Conservation (phyloP, 2,797 vertebrate species). For the Tenualosa thibaudeaui region DNA sequence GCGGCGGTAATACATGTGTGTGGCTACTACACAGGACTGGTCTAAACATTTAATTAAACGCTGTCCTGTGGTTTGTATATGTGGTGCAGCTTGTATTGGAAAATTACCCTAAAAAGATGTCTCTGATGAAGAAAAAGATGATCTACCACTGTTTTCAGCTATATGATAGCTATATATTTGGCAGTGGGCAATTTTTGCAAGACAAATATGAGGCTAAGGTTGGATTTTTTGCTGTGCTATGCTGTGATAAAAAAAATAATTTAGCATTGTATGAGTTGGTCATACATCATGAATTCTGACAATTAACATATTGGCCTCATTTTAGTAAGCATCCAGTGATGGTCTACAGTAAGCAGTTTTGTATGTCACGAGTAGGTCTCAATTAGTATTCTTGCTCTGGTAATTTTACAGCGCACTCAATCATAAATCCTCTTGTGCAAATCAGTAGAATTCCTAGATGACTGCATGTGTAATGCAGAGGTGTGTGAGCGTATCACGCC, state of each 20-base stretch:
- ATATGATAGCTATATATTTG: not conserved
- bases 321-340: not conserved
- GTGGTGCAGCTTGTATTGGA: too few relatives aligned
- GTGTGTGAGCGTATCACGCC: not conserved
- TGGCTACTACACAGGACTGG: too few relatives aligned
- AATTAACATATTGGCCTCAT: conserved; percentile 24
- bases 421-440: conserved; percentile 12
- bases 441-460: not conserved
- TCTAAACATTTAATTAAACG: too few relatives aligned
- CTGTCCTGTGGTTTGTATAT: too few relatives aligned
- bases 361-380: not conserved
- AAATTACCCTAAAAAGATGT: not conserved
- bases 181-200: not conserved
- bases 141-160: not conserved
- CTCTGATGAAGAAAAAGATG: not conserved
- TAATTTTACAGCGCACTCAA: conserved; percentile 1
- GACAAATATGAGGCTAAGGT: not conserved
- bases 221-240: not conserved
- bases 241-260: not conserved
- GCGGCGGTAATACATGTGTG: too few relatives aligned
- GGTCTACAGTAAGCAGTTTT: conserved; percentile 3
- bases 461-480: not conserved
- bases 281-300: conserved; percentile 16
- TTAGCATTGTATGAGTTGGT: conserved; percentile 24
- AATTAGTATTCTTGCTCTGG: conserved; percentile 23